These are phyloP conservation scores for Ornithoptera alexandrae DNA, from an alignment of 2,888 invertebrate genomes.

Conservation along the genomic window DNA sequence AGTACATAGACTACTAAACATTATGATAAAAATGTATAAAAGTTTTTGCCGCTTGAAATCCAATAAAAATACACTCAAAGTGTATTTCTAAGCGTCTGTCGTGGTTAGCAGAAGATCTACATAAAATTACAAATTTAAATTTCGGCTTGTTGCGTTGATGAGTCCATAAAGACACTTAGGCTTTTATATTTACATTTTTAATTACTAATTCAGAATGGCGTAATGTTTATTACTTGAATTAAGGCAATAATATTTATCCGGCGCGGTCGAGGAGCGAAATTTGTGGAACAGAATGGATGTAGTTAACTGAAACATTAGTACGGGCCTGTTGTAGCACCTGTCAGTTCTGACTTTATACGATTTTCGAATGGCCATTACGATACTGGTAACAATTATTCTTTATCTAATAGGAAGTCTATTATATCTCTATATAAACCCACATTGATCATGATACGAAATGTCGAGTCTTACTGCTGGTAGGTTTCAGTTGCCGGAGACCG, in stretches of 20 bases:
- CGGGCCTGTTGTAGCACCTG: slow-evolving; percentile 13
- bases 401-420: background rate
- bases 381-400: background rate
- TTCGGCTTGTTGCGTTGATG: slow-evolving; percentile 19
- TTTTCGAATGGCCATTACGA: slow-evolving; percentile 6
- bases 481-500: too few relatives aligned
- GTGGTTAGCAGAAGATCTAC: slow-evolving; percentile 12
- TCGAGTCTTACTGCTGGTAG: too few relatives aligned
- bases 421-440: background rate
- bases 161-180: slow-evolving; percentile 22
- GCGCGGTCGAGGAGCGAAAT: slow-evolving; percentile 16
- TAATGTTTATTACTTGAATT: slow-evolving; percentile 29
- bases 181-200: slow-evolving; percentile 28
- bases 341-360: slow-evolving; percentile 13
- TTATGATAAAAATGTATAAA: too few relatives aligned
- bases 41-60: background rate
- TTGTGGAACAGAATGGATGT: slow-evolving; percentile 20
- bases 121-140: slow-evolving; percentile 27
- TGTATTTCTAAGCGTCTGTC: slow-evolving; percentile 1
- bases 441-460: background rate
- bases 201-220: slow-evolving; percentile 20
- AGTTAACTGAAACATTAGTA: slow-evolving; percentile 26
- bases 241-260: slow-evolving; percentile 24
- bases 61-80: slow-evolving; percentile 5
- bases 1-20: too few relatives aligned